phyloP scores from a whole-genome alignment of 1,140 invertebrate species.

The Aplysia californica region DNA sequence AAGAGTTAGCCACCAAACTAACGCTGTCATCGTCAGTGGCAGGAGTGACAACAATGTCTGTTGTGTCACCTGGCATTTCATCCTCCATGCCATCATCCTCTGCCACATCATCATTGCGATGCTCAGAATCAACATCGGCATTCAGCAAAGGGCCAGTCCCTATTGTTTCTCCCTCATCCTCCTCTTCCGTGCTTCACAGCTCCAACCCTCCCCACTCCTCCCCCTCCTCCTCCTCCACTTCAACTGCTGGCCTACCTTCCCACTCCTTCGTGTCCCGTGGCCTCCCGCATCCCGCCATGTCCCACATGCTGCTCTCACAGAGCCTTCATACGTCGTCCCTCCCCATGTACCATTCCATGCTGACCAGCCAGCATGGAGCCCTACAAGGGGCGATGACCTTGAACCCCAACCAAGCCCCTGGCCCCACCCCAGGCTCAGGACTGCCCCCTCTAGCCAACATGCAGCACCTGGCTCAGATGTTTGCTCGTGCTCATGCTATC shows the following conservation, averaged over 20 bases:
- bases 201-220: background rate
- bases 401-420: slow-evolving; percentile 2
- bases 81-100: background rate
- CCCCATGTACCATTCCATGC: slow-evolving; percentile 29
- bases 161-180: background rate
- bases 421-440: slow-evolving; percentile 4
- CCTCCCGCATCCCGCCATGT: background rate
- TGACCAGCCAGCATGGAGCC: slow-evolving; percentile 33
- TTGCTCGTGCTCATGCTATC: background rate
- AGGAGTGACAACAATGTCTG: background rate
- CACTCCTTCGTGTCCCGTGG: background rate
- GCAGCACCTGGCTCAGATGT: slow-evolving; percentile 47
- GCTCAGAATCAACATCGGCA: background rate
- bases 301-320: slow-evolving; percentile 21
- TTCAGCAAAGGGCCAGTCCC: background rate
- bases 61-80: background rate
- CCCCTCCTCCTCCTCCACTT: background rate
- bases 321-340: slow-evolving; percentile 8
- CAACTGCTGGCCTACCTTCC: background rate
- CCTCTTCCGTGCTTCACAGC: background rate
- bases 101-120: background rate
- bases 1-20: slow-evolving; percentile 26
- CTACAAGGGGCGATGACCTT: slow-evolving; percentile 19
- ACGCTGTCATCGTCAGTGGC: background rate
- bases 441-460: slow-evolving; percentile 36